Evolutionary conservation across 2,888 invertebrate genomes (phyloP), one percentile per base, ranked within the genome.

Genomic region (Tipula vernalis): DNA sequence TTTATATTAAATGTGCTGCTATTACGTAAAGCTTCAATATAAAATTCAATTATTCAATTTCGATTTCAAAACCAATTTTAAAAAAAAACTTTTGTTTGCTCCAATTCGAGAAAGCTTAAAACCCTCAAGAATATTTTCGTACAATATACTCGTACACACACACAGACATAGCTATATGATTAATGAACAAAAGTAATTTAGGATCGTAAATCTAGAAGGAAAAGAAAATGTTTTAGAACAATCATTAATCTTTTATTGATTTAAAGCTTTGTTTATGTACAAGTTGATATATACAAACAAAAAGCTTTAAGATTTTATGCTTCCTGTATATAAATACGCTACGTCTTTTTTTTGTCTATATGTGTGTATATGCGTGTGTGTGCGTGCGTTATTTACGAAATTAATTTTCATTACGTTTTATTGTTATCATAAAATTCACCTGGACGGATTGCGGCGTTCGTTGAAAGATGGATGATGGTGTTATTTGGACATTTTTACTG

Each of bases 261-360:
- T 71, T 71, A 71, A 71, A 71, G 71, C 71, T 71, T 3, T 10
- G 28, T 28, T 10, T 71, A 28, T 28, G 28, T 18, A 47, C 10
- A 47, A 47, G 12, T 5, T 5, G 3, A 51, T 87, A 86, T 87
- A 86, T 87, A 88, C 15, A 88, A 86, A 28, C 71, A 71, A 71
- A 71, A 71, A 71, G 71, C 71, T 71, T 71, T 71, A 71, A 18
- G 12, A 28, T 71, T 71, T 18, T 71, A 71, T 71, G 71, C 4
- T 28, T 28, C 28, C 28, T 28, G 2, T 28, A 28, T 28, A 28
- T 28, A 28, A 28, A 28, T 28, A 28, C 2, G 28, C 28, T 2
- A 28, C 28, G 28, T 28, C 28, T 28, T 28, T 28, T 2, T 28
- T 28, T 28, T 12, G 12, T 44, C 12, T 44, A 2, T 10, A 12